phyloP scores from a whole-genome alignment of 2,888 invertebrate genomes.

The Hybos culiciformis region DNA sequence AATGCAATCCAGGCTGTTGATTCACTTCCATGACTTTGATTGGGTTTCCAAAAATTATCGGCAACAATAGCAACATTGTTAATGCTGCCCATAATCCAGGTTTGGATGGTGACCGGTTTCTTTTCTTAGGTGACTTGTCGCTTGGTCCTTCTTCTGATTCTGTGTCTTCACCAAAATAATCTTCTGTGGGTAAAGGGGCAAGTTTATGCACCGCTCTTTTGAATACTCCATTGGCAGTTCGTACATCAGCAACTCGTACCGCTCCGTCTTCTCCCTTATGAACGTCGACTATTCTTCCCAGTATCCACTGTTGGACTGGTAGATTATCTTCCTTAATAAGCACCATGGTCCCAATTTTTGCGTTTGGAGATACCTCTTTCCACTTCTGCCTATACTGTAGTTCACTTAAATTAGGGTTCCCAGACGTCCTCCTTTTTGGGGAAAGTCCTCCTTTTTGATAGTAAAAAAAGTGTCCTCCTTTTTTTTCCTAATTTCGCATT shows the following conservation, averaged over 20 bases:
- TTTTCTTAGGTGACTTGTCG: too few species aligned
- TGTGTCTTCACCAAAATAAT: background rate
- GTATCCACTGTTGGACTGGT: background rate
- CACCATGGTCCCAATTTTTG: conserved; percentile 1
- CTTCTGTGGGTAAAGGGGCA: background rate
- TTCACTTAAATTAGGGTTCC: too few species aligned
- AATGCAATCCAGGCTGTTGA: conserved; percentile 7
- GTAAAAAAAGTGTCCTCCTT: too few species aligned
- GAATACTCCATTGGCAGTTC: background rate
- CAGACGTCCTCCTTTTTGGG: too few species aligned
- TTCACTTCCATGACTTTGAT: conserved; percentile 1
- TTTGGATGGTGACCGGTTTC: too few species aligned
- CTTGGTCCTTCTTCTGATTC: background rate
- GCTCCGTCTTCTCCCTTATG: background rate
- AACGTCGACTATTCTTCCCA: background rate
- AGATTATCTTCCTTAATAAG: background rate
- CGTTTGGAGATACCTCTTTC: background rate
- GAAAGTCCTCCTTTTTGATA: too few species aligned
- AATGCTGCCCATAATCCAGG: background rate
- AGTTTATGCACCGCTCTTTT: background rate
- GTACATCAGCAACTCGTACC: background rate
- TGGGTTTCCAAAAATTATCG: background rate
- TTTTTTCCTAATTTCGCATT: too few species aligned
- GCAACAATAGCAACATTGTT: conserved; percentile 1
- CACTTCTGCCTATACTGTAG: background rate